A percentile compares a stretch with the other conserved stretches of the same genome.
Evolutionary conservation across 2,888 invertebrate genomes (phyloP).

Genomic region (Scaptomyza reducta): DNA sequence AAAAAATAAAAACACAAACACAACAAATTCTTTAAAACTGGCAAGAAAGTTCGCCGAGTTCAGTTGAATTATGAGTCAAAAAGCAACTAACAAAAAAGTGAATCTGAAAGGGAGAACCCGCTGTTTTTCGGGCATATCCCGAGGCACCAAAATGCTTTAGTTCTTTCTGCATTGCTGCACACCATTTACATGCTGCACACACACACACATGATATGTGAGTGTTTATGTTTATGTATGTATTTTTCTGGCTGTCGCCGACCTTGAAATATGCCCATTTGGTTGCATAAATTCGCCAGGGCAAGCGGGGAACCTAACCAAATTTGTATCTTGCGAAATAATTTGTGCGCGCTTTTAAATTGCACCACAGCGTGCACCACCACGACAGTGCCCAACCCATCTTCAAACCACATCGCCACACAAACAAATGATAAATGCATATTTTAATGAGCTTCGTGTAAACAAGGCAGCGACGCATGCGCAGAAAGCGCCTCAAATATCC

Average conservation of each 20-base stretch:
- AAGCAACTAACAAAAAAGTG: slow-evolving; percentile 67
- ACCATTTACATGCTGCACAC: not conserved
- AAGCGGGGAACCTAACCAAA: slow-evolving; percentile 26
- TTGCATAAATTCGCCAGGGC: slow-evolving; percentile 73
- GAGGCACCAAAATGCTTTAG: slow-evolving; percentile 41
- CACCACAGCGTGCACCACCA: slow-evolving; percentile 39
- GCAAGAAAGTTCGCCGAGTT: slow-evolving; percentile 66
- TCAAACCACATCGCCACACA: slow-evolving; percentile 33
- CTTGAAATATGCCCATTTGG: slow-evolving; percentile 79
- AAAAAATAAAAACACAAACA: slow-evolving; percentile 7
- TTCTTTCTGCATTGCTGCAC: slow-evolving; percentile 28
- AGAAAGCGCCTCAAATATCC: slow-evolving; percentile 48
- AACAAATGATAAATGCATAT: slow-evolving; percentile 79
- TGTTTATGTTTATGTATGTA: slow-evolving; percentile 1
- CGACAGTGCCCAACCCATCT: slow-evolving; percentile 40
- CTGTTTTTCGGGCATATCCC: slow-evolving; percentile 53
- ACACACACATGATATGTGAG: slow-evolving; percentile 7
- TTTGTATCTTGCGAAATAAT: slow-evolving; percentile 58
- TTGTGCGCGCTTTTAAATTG: slow-evolving; percentile 73
- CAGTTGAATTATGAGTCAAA: slow-evolving; percentile 65
- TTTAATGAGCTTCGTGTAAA: slow-evolving; percentile 83
- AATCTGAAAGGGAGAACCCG: slow-evolving; percentile 75
- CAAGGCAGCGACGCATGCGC: slow-evolving; percentile 59
- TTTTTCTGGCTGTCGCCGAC: slow-evolving; percentile 62
- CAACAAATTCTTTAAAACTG: slow-evolving; percentile 51